Evolutionary conservation across 2,888 invertebrate genomes (phyloP), one percentile per base, ranked within the genome.

Genomic region (Phengaris alcon): DNA sequence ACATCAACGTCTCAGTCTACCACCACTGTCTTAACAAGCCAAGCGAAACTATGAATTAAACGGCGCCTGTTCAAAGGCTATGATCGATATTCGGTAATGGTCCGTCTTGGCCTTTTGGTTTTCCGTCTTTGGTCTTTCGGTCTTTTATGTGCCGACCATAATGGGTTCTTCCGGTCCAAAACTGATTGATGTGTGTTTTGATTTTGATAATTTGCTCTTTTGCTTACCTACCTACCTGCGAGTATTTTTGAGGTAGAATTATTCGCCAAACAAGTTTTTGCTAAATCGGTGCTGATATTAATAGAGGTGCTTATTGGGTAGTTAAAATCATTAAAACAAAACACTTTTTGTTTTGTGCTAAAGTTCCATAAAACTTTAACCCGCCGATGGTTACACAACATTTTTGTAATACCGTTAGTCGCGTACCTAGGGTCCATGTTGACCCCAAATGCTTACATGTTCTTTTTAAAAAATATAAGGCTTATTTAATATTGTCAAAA

Each of bases 1-100:
- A 70, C 51, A 70, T 70, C 70, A 22, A 70, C n/a, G 52, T 13
- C 3, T 35, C 35, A 35, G 35, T 3, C 35, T 35, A 84, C 79
- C 75, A 73, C 74, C 51, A 83, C 81, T 86, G 87, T 88, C 88
- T 86, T 90, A 91, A 91, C 88, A 87, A 89, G 85, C 80, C 79
- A 81, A 80, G 83, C 81, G 81, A 84, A 88, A 87, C 90, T 90
- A 92, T 89, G 88, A 91, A 91, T 91, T 93, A 92, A 84, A 79
- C 83, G 93, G 91, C 91, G 91, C 91, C 90, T 84, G 15, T 84
- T 84, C 83, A 84, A 85, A 81, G 79, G 75, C 77, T 77, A 79
- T 84, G 85, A 85, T 84, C 81, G 83, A 85, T 86, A 85, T 80
- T 76, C 59, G 55, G 76, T 75, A 77, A 75, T 77, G 74, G 75